Conservation (phyloP, 2,113 vertebrate species). For the Cathartes aura region DNA sequence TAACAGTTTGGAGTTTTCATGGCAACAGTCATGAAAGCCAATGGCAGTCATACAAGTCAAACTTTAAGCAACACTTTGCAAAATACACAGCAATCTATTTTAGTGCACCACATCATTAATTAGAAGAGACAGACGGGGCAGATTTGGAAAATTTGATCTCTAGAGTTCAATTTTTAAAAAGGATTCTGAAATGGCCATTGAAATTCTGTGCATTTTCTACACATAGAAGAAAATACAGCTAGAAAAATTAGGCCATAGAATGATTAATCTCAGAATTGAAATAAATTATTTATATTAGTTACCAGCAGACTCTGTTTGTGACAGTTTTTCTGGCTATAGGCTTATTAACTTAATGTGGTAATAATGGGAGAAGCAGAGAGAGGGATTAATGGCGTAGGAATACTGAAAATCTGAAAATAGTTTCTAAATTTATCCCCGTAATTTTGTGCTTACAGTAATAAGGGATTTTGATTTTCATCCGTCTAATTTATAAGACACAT, state of each 20-base stretch:
- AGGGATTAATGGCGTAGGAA: background rate
- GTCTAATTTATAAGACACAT: background rate
- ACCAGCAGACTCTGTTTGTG: background rate
- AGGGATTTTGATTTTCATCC: background rate
- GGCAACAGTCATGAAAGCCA: conserved; percentile 24
- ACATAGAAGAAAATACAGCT: background rate
- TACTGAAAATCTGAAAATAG: background rate
- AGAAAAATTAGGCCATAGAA: conserved; percentile 13
- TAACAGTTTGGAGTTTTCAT: conserved; percentile 28
- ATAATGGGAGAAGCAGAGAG: background rate
- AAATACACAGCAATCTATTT: conserved; percentile 40
- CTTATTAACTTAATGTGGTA: conserved; percentile 6
- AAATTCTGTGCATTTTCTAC: conserved; percentile 16
- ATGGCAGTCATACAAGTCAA: conserved; percentile 51
- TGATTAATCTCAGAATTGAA: conserved; percentile 21
- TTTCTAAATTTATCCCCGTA: background rate
- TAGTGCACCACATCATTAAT: conserved; percentile 46
- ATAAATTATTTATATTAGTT: conserved; percentile 37
- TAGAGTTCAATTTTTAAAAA: conserved; percentile 15
- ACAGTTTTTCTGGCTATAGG: background rate
- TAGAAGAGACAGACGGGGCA: conserved; percentile 39
- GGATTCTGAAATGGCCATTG: background rate
- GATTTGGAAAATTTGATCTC: conserved; percentile 56
- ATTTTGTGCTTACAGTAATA: background rate
- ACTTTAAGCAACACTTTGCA: conserved; percentile 48